Conservation (phyloP, 2,888 invertebrate species). For the Glaucopsyche alexis region DNA sequence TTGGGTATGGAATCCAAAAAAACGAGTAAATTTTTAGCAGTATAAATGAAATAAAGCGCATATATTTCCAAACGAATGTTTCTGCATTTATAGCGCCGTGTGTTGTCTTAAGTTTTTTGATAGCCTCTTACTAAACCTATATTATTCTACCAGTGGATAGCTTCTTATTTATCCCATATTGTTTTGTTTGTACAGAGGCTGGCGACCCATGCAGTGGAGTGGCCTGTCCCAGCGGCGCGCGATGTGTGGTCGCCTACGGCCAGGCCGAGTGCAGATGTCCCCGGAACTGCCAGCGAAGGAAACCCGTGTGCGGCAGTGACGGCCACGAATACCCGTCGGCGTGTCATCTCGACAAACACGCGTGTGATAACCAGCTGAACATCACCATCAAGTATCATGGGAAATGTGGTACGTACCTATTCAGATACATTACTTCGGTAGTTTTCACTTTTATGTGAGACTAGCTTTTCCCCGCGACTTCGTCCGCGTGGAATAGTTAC, state of each 20-base stretch:
- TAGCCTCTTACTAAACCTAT: too few species aligned
- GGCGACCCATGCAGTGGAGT: constrained; percentile 86
- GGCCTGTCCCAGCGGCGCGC: constrained; percentile 84
- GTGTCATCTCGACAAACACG: constrained; percentile 90
- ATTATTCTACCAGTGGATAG: neutral
- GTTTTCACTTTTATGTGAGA: too few species aligned
- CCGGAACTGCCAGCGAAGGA: constrained; percentile 82
- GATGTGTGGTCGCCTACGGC: constrained; percentile 84
- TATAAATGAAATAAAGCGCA: too few species aligned
- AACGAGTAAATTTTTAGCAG: too few species aligned
- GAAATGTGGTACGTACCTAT: constrained; percentile 87
- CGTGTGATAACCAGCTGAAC: constrained; percentile 87
- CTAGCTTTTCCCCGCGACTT: too few species aligned
- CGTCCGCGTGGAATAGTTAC: too few species aligned
- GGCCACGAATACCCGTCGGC: constrained; percentile 92
- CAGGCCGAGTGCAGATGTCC: constrained; percentile 83
- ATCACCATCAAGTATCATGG: constrained; percentile 90
- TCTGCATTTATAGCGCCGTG: too few species aligned
- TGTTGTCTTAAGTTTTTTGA: too few species aligned
- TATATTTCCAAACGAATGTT: too few species aligned
- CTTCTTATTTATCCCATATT: neutral
- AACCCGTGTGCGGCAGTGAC: constrained; percentile 93
- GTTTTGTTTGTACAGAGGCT: constrained; percentile 68
- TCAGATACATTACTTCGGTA: too few species aligned
- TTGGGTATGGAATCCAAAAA: too few species aligned